Base-by-base conservation (phyloP, 1,140 invertebrate species). In the Bombus superbus region DNA sequence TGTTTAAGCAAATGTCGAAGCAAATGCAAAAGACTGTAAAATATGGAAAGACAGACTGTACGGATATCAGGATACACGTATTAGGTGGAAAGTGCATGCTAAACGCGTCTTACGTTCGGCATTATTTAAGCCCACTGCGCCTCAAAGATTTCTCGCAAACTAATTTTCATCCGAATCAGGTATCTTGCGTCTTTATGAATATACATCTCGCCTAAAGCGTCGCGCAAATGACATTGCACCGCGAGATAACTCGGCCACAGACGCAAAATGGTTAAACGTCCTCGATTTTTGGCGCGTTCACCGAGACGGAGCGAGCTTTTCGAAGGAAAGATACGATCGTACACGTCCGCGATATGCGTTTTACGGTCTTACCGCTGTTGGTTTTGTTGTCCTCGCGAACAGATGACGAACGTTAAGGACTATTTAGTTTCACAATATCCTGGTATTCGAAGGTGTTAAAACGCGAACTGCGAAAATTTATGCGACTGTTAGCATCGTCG, bases 401-500 rank as follows among this genome's bases (percentile, higher is more conserved):
- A 18, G 38, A n/a, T 11, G 57, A 59, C 75, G 40, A 38, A 22
- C 25, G 22, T 59, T 76, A 15, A 59, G 15, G 1, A 2, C 18
- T 47, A 53, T 53, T 79, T 69, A 68, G 59, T 69, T 42, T 44
- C 42, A 53, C 42, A 28, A 53, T n/a, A 79, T 47, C n/a, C 32
- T 13, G 8, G 32, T 32, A 15, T 32, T 28, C 76, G 59, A 22
- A n/a, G 13, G 9, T 59, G 28, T 69, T 68, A 38, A 79, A 69
- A 79, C 28, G 32, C 28, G 59, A 69, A 69, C 18, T 25, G n/a
- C n/a, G 32, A 8, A 28, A 68, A 79, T 79, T 68, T 79, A 79
- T 68, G 77, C 32, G 42, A 68, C 42, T 44, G 18, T 68, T 68
- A 22, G 15, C 18, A 42, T 35, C 40, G 42, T 15, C 9, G 28